Conservation (phyloP, 92 coral and sea anemone genomes). For the Paragorgia papillata region DNA sequence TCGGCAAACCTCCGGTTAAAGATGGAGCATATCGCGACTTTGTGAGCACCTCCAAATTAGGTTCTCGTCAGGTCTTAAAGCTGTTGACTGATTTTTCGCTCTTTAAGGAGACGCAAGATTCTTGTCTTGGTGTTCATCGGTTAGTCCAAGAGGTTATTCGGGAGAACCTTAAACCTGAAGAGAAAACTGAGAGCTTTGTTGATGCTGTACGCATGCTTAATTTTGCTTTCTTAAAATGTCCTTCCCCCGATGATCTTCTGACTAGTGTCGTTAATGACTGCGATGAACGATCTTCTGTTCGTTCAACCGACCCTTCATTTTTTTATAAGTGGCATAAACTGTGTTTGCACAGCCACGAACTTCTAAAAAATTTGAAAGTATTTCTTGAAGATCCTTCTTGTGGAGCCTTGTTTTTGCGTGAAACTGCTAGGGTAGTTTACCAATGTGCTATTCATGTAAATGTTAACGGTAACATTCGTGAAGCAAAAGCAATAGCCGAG, state of each 20-base stretch:
- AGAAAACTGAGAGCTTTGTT: too few species aligned
- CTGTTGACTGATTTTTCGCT: conserved; percentile 82
- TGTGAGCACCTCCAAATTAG: conserved; percentile 41
- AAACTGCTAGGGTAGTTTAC: conserved; percentile 29
- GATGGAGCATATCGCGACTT: conserved; percentile 36
- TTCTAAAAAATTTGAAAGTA: neutral
- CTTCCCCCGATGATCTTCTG: neutral
- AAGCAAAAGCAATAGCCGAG: conserved; percentile 29
- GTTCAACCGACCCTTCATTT: neutral
- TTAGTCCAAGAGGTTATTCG: conserved; percentile 89
- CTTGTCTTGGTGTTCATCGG: conserved; percentile 78
- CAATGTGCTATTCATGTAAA: conserved; percentile 45
- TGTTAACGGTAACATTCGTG: conserved; percentile 4
- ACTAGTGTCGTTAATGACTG: neutral
- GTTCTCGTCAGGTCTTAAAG: conserved; percentile 58
- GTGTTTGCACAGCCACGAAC: conserved; percentile 8
- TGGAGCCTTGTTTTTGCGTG: conserved; percentile 16
- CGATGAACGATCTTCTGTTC: neutral
- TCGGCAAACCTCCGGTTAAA: conserved; percentile 59
- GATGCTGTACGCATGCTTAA: conserved; percentile 66
- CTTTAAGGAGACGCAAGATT: conserved; percentile 60
- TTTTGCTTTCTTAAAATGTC: conserved; percentile 53
- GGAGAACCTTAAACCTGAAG: conserved; percentile 40
- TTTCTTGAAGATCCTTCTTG: neutral
- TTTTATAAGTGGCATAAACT: conserved; percentile 8